Conservation (phyloP, 2,797 vertebrate species). For the Acanthurus leucopareius region DNA sequence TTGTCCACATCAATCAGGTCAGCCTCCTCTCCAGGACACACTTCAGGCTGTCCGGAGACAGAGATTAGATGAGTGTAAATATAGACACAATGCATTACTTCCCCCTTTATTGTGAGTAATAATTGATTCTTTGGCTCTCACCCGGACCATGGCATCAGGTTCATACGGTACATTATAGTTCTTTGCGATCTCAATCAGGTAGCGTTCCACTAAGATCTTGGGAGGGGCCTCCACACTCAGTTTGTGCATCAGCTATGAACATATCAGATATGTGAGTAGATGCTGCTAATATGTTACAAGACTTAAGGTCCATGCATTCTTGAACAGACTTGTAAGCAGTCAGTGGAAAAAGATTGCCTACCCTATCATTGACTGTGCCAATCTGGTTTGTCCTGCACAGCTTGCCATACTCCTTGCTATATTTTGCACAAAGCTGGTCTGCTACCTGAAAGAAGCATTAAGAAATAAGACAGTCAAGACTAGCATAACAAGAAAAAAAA, state of each 20-base stretch:
- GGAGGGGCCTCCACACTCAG: conserved; percentile 96
- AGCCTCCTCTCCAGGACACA: conserved; percentile 89
- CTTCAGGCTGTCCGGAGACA: conserved; percentile 88
- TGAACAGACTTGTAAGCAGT: conserved; percentile 10
- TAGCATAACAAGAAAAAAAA: background rate
- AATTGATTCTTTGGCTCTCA: conserved; percentile 83
- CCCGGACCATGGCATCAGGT: conserved; percentile 96
- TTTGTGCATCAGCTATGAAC: conserved; percentile 95
- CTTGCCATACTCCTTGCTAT: conserved; percentile 99
- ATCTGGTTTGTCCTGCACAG: conserved; percentile 98
- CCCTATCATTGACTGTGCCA: conserved; percentile 97
- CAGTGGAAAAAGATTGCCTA: conserved; percentile 67
- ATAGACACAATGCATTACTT: background rate
- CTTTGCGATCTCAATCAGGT: conserved; percentile 99
- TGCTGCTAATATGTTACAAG: accelerated
- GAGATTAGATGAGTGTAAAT: background rate
- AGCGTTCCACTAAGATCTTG: conserved; percentile 98
- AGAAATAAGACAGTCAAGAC: conserved; percentile 10
- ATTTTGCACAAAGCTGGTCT: conserved; percentile 97
- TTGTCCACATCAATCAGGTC: conserved; percentile 94
- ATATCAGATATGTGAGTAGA: conserved; percentile 30
- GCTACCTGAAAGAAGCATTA: conserved; percentile 88
- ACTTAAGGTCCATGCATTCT: conserved; percentile 16
- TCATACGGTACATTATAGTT: conserved; percentile 98
- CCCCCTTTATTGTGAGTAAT: background rate